These are phyloP conservation scores for Stomatorhinus ivindoensis DNA, from an alignment of 2,113 vertebrate genomes.

Conservation along the genomic window DNA sequence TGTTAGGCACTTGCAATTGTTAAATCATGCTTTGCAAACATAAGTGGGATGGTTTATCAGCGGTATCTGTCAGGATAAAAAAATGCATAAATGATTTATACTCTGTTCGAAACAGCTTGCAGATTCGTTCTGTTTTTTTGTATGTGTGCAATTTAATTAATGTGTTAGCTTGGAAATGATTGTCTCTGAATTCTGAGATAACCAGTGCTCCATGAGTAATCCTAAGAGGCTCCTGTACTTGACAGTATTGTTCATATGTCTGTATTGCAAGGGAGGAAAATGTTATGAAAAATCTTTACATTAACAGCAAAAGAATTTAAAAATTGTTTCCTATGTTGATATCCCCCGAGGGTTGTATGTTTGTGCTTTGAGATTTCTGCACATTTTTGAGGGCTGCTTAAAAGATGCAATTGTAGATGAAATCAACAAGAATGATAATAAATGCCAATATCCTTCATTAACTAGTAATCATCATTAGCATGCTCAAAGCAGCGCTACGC, in stretches of 20 bases:
- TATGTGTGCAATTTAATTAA: background rate
- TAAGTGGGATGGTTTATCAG: background rate
- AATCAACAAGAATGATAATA: constrained; percentile 13
- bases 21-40: background rate
- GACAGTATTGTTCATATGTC: background rate
- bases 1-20: background rate
- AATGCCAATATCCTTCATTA: constrained; percentile 13
- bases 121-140: background rate
- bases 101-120: background rate
- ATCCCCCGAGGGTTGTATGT: background rate
- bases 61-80: background rate
- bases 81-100: background rate
- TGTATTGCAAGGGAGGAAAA: background rate
- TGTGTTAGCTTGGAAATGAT: background rate
- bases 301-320: background rate
- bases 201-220: background rate
- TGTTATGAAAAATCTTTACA: background rate
- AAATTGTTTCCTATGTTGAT: background rate
- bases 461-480: constrained; percentile 10
- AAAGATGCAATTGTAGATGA: background rate
- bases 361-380: background rate
- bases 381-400: background rate
- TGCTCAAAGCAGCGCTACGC: background rate
- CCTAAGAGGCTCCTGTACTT: background rate
- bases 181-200: constrained; percentile 6